Evolutionary conservation across 2,113 vertebrate genomes (phyloP).

Genomic region (Alectura lathami): DNA sequence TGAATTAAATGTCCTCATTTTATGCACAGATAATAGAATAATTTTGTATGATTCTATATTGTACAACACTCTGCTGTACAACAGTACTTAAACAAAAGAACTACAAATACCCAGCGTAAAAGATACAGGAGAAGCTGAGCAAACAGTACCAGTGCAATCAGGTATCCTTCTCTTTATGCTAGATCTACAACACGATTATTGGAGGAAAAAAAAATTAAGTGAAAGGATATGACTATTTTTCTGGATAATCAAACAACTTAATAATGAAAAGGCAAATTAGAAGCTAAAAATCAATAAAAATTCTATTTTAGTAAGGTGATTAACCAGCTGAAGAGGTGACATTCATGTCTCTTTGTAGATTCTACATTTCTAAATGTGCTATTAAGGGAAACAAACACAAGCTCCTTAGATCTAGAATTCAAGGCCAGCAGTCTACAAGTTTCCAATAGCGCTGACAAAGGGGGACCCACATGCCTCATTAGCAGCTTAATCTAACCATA

Average conservation of each 20-base stretch:
- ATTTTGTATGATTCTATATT: not conserved
- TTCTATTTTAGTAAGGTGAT: slow-evolving; percentile 6
- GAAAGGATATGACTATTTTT: not conserved
- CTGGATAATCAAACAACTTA: not conserved
- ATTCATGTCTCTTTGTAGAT: not conserved
- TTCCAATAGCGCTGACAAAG: slow-evolving; percentile 41
- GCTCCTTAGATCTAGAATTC: slow-evolving; percentile 10
- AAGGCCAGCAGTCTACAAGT: slow-evolving; percentile 28
- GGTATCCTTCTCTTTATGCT: not conserved
- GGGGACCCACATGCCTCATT: slow-evolving; percentile 40
- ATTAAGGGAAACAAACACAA: slow-evolving; percentile 17
- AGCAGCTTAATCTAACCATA: slow-evolving; percentile 52
- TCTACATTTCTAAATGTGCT: not conserved
- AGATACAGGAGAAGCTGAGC: not conserved
- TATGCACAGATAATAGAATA: not conserved
- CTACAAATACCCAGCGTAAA: not conserved
- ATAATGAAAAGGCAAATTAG: not conserved
- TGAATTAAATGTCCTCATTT: not conserved
- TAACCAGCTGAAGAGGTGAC: not conserved
- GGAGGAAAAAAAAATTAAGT: not conserved
- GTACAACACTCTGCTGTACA: not conserved
- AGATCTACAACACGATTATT: not conserved
- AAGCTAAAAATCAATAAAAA: slow-evolving; percentile 1
- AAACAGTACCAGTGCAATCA: not conserved
- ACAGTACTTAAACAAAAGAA: not conserved